A percentile compares a stretch with the other conserved stretches of the same genome.
Conservation (phyloP, 1,140 invertebrate species). For the Temnothorax nylanderi region DNA sequence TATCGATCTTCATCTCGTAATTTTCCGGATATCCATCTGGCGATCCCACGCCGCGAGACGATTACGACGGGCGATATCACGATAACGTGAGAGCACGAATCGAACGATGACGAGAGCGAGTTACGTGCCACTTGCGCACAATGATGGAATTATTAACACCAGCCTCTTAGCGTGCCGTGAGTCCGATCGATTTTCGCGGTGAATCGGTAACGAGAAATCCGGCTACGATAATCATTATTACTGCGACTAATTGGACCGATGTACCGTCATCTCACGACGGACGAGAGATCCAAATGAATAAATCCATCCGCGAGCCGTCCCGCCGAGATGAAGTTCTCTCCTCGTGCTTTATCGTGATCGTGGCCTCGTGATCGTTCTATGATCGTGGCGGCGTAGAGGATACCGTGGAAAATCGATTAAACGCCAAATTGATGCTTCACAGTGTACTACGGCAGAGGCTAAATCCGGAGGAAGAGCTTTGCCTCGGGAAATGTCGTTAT, state of each 20-base stretch:
- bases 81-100: constrained; percentile 26
- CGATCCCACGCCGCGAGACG: constrained; percentile 14
- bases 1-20: constrained; percentile 18
- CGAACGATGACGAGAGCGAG: constrained; percentile 9
- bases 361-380: constrained; percentile 63
- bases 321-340: constrained; percentile 26
- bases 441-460: background rate
- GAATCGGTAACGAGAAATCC: constrained; percentile 58
- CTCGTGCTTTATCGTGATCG: constrained; percentile 59
- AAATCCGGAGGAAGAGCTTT: constrained; percentile 4
- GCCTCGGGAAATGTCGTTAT: constrained; percentile 11
- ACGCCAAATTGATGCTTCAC: constrained; percentile 67
- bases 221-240: constrained; percentile 61
- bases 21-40: constrained; percentile 11
- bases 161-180: background rate
- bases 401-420: constrained; percentile 72
- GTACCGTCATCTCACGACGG: constrained; percentile 43
- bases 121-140: constrained; percentile 15
- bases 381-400: constrained; percentile 48
- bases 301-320: constrained; percentile 45
- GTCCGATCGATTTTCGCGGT: constrained; percentile 38
- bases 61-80: background rate
- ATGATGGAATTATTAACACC: constrained; percentile 29
- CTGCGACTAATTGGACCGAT: constrained; percentile 70
- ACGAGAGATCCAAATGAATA: constrained; percentile 61